Evolutionary conservation across 2,888 invertebrate genomes (phyloP).

Genomic region (Chromoteleia sp.): DNA sequence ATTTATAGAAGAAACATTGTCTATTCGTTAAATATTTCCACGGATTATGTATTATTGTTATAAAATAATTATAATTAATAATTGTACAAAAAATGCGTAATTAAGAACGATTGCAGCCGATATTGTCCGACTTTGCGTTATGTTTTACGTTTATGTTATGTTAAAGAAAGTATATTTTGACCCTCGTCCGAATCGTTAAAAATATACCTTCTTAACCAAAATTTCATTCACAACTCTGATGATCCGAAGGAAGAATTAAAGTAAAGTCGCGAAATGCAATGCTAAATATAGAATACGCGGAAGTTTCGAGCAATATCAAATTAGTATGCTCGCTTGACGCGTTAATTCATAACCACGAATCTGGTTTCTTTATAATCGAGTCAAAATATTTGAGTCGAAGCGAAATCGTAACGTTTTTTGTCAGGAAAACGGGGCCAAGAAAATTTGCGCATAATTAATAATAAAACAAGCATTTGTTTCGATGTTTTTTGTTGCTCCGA

Average conservation of each 20-base stretch:
- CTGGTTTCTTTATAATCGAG: neutral
- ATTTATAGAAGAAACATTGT: no score
- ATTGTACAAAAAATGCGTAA: no score
- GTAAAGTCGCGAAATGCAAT: slow-evolving; percentile 20
- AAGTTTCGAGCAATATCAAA: slow-evolving; percentile 28
- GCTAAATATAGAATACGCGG: slow-evolving; percentile 39
- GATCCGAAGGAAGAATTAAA: slow-evolving; percentile 19
- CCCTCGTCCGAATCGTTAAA: neutral
- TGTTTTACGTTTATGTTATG: no score
- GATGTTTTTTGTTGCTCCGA: neutral
- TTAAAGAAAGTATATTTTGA: no score
- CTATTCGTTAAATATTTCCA: no score
- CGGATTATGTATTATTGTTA: no score
- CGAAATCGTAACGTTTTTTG: no score
- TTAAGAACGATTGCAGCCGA: no score
- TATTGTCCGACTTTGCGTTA: no score
- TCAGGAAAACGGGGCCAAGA: no score
- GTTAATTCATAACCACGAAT: neutral
- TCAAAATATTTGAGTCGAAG: neutral
- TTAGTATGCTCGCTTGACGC: slow-evolving; percentile 23
- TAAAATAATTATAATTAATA: no score
- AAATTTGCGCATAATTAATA: neutral
- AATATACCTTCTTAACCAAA: slow-evolving; percentile 27
- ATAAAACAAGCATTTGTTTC: neutral
- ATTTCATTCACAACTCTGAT: slow-evolving; percentile 20